These are phyloP conservation scores for Ranitomeya variabilis DNA, from an alignment of 2,113 vertebrate genomes.

Conservation along the genomic window DNA sequence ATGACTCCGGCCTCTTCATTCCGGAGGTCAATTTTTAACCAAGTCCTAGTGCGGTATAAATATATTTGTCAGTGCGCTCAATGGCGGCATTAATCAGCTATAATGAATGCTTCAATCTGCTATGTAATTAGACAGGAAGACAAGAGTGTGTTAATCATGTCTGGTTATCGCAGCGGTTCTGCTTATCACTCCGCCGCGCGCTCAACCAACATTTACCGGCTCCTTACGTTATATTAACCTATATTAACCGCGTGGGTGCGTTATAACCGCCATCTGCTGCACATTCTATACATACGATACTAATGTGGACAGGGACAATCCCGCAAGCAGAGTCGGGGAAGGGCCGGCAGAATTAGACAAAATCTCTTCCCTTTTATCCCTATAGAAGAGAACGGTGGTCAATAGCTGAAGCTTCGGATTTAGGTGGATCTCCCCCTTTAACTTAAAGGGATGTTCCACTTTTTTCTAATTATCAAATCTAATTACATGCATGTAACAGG, in stretches of 20 bases:
- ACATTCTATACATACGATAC: too few relatives aligned
- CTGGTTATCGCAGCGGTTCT: not conserved
- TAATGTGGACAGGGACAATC: too few relatives aligned
- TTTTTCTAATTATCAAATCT: too few relatives aligned
- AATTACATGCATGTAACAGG: too few relatives aligned
- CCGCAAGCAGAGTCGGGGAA: too few relatives aligned
- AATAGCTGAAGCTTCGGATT: too few relatives aligned
- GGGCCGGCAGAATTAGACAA: too few relatives aligned
- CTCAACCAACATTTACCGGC: not conserved
- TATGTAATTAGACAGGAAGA: conserved; percentile 52
- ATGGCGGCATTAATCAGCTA: conserved; percentile 48
- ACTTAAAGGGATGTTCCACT: too few relatives aligned
- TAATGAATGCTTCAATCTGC: conserved; percentile 53
- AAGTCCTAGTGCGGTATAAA: not conserved
- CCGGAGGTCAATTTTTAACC: conserved; percentile 29
- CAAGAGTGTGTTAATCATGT: conserved; percentile 32
- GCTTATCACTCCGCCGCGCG: not conserved
- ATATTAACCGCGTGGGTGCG: not conserved
- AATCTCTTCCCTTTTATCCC: too few relatives aligned
- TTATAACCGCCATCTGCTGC: not conserved
- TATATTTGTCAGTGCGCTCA: conserved; percentile 42
- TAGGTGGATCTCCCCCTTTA: too few relatives aligned
- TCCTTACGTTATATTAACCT: not conserved
- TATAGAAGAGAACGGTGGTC: too few relatives aligned
- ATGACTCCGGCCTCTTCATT: not conserved